Conservation (phyloP, 2,113 vertebrate species). For the Larimichthys crocea region DNA sequence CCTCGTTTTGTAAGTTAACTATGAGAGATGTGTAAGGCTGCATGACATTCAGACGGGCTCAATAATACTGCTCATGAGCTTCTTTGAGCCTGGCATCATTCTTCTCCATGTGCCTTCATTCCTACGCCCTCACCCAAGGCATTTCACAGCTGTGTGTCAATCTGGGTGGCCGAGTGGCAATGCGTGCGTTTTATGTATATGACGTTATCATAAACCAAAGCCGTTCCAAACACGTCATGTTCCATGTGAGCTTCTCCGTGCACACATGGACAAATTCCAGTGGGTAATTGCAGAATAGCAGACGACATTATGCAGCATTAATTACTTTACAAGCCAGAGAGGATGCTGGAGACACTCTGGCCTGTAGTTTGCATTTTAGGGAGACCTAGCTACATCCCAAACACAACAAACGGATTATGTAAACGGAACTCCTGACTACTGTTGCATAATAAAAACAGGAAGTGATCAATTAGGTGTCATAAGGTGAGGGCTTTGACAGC, state of each 20-base stretch:
- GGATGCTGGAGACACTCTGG: neutral
- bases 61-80: slow-evolving; percentile 27
- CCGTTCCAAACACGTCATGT: slow-evolving; percentile 17
- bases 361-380: neutral
- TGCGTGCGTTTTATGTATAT: neutral
- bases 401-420: slow-evolving; percentile 50
- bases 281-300: slow-evolving; percentile 5
- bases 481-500: slow-evolving; percentile 8
- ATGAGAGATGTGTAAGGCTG: slow-evolving; percentile 39
- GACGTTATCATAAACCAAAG: slow-evolving; percentile 26
- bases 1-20: slow-evolving; percentile 18
- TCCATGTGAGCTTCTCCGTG: slow-evolving; percentile 35
- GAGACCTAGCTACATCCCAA: neutral
- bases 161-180: slow-evolving; percentile 10
- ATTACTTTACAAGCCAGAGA: neutral
- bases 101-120: slow-evolving; percentile 36
- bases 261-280: slow-evolving; percentile 13
- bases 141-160: slow-evolving; percentile 65
- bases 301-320: neutral
- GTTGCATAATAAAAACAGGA: slow-evolving; percentile 68
- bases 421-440: slow-evolving; percentile 40
- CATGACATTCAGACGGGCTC: slow-evolving; percentile 36
- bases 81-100: slow-evolving; percentile 10
- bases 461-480: slow-evolving; percentile 65
- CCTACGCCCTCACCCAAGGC: slow-evolving; percentile 34